Conservation (phyloP, 2,797 vertebrate genomes). For the Paramormyrops hopkinsi region DNA sequence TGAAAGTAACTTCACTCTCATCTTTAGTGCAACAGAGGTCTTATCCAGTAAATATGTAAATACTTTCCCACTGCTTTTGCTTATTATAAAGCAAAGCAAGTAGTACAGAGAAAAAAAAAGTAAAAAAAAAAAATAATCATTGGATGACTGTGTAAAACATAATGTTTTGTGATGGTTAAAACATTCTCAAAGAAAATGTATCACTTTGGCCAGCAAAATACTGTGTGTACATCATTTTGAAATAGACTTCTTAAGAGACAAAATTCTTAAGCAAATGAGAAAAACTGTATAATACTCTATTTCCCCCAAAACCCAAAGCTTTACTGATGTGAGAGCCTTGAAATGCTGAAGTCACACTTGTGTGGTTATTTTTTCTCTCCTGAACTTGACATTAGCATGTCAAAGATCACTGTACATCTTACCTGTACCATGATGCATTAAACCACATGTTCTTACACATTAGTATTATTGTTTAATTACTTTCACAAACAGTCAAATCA, state of each 20-base stretch:
- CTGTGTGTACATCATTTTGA: not conserved
- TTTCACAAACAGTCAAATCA: not conserved
- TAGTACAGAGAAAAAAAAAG: not conserved
- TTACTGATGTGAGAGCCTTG: not conserved
- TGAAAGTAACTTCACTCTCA: not conserved
- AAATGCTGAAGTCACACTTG: not conserved
- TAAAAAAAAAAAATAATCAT: not conserved
- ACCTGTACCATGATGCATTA: not conserved
- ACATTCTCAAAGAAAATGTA: not conserved
- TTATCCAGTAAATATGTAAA: not conserved
- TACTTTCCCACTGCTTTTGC: not conserved
- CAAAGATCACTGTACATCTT: not conserved
- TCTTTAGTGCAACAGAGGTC: not conserved
- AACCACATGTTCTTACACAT: not conserved
- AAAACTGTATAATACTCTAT: not conserved
- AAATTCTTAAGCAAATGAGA: not conserved
- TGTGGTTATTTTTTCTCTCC: not conserved
- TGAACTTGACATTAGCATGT: not conserved
- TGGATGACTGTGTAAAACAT: not conserved
- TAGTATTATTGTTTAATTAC: not conserved
- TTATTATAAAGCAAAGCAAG: not conserved
- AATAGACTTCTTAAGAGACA: not conserved
- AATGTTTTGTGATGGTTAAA: not conserved
- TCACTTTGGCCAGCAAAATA: not conserved
- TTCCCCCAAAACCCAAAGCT: not conserved